Conservation (phyloP, 2,113 vertebrate genomes). For the Platichthys flesus region DNA sequence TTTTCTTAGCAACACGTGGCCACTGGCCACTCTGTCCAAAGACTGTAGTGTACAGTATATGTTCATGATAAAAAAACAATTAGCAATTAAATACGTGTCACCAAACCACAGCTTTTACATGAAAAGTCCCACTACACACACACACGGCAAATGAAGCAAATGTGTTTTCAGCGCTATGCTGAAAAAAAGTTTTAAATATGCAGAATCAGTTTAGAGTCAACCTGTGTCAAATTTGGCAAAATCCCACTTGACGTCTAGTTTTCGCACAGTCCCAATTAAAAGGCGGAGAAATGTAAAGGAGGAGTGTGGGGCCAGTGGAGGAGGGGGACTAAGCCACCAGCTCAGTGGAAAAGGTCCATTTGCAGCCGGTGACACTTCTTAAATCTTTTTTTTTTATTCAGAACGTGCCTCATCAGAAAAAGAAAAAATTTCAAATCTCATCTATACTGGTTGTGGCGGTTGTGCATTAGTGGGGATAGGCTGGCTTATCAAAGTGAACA, state of each 20-base stretch:
- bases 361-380: slow-evolving; percentile 28
- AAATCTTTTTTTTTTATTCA: slow-evolving; percentile 3
- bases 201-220: slow-evolving; percentile 10
- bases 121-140: background rate
- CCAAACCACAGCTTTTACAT: background rate
- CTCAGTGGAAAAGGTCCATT: slow-evolving; percentile 9
- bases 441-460: background rate
- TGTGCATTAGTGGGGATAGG: background rate
- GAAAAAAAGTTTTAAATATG: background rate
- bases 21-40: too few species aligned
- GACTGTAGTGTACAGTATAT: too few species aligned
- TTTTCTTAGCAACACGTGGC: too few species aligned
- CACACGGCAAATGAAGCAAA: background rate
- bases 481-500: background rate
- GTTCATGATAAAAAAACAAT: too few species aligned
- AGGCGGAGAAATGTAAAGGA: slow-evolving; percentile 49
- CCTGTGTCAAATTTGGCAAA: slow-evolving; percentile 28
- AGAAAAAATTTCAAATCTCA: slow-evolving; percentile 13
- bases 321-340: slow-evolving; percentile 35
- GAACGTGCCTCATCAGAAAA: slow-evolving; percentile 22
- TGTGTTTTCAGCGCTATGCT: background rate
- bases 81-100: background rate
- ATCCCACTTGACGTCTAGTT: slow-evolving; percentile 4
- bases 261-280: slow-evolving; percentile 55
- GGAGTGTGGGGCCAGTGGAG: slow-evolving; percentile 10